A percentile compares a stretch with the other conserved stretches of the same genome.
These are phyloP conservation scores for Catocala sponsa DNA, from an alignment of 2,888 invertebrate species.

Conservation along the genomic window DNA sequence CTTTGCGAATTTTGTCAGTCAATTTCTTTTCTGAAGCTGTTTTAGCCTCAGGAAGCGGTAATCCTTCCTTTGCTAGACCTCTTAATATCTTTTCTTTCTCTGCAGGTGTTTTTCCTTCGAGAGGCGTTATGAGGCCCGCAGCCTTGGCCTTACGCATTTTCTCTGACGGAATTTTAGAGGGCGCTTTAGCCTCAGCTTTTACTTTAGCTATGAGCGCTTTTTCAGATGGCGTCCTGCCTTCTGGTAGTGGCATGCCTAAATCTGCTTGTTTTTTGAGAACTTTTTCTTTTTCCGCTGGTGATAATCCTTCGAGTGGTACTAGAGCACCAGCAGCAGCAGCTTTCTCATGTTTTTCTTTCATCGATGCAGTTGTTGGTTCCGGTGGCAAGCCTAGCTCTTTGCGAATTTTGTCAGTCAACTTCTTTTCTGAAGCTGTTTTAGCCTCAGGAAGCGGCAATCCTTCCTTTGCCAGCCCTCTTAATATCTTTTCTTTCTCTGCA, in stretches of 20 bases:
- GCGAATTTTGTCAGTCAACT: slow-evolving; percentile 53
- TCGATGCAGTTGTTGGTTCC: slow-evolving; percentile 47
- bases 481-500: slow-evolving; percentile 53
- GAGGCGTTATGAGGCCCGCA: slow-evolving; percentile 41
- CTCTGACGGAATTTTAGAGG: slow-evolving; percentile 2
- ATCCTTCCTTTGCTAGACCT: slow-evolving; percentile 12
- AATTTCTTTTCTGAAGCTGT: slow-evolving; percentile 32
- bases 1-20: slow-evolving; percentile 26
- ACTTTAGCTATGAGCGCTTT: slow-evolving; percentile 34
- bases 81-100: slow-evolving; percentile 26
- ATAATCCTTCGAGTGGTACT: slow-evolving; percentile 44
- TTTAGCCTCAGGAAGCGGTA: slow-evolving; percentile 15
- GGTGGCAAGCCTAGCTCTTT: slow-evolving; percentile 55
- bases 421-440: slow-evolving; percentile 45
- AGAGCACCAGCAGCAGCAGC: slow-evolving; percentile 48
- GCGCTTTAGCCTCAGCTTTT: slow-evolving; percentile 12
- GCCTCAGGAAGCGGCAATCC: slow-evolving; percentile 39
- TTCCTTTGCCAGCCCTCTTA: slow-evolving; percentile 29
- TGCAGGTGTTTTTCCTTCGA: slow-evolving; percentile 38
- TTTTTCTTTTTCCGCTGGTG: slow-evolving; percentile 40
- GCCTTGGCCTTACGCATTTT: slow-evolving; percentile 37
- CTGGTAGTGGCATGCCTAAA: slow-evolving; percentile 31
- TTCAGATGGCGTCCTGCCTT: slow-evolving; percentile 41
- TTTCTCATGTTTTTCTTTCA: slow-evolving; percentile 43
- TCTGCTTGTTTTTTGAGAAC: slow-evolving; percentile 35